phyloP scores from a whole-genome alignment of 2,888 invertebrate genomes.

The Cryptus armator region DNA sequence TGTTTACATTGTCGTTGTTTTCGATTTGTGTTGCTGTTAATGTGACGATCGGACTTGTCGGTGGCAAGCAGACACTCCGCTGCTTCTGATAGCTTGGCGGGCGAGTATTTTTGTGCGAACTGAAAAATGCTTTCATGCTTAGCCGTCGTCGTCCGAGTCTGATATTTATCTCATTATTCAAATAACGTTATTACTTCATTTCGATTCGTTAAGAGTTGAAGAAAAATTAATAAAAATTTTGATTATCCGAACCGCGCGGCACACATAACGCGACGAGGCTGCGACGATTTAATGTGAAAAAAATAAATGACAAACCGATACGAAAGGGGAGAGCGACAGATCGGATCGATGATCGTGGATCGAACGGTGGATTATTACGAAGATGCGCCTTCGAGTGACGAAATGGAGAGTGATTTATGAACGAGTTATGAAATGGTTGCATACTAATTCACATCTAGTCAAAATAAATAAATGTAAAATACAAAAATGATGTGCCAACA shows the following conservation, averaged over 20 bases:
- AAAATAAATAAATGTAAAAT: constrained; percentile 76
- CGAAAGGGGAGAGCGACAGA: constrained; percentile 27
- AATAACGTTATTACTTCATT: not conserved
- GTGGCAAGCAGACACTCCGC: constrained; percentile 82
- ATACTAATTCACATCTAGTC: constrained; percentile 80
- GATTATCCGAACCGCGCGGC: constrained; percentile 12
- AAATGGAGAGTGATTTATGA: constrained; percentile 60
- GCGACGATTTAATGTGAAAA: not conserved
- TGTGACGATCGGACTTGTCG: constrained; percentile 80
- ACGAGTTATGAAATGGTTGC: constrained; percentile 73
- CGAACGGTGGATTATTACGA: constrained; percentile 36
- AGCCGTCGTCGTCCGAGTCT: constrained; percentile 50
- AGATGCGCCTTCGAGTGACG: constrained; percentile 45
- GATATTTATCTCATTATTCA: constrained; percentile 14
- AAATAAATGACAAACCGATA: not conserved
- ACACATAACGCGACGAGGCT: constrained; percentile 16
- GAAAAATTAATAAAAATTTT: not conserved
- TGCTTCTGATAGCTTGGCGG: constrained; percentile 85
- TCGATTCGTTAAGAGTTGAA: not conserved
- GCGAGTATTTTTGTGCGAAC: constrained; percentile 84
- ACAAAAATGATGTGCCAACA: constrained; percentile 73
- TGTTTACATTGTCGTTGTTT: constrained; percentile 85
- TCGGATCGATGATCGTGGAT: constrained; percentile 31
- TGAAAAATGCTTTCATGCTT: constrained; percentile 84
- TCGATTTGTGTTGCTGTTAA: constrained; percentile 85